Base-by-base conservation (phyloP, 2,888 invertebrate species). In the Meloe dianella region DNA sequence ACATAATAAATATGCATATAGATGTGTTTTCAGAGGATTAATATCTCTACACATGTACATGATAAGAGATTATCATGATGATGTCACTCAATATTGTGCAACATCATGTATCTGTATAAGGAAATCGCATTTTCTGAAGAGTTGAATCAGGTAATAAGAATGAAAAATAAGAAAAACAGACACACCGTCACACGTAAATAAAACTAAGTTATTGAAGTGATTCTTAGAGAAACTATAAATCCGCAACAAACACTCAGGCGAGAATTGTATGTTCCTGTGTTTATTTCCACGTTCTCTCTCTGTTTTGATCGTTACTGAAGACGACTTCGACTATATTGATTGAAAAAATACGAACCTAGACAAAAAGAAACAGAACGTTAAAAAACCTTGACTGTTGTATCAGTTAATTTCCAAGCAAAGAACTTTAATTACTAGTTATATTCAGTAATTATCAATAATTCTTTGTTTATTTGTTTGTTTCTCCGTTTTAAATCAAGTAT, bases 151-250 rank as follows among this genome's bases (percentile, higher is more conserved):
- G 54, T 24, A 54, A 54, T 24, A 24, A 54, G 24, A 10, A 51
- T 1, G 10, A 54, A 5, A 24, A 54, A 14, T 12, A 54, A 54
- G 22, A 54, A 54, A 54, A 5, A 5, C 3, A 5, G n/a, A 41
- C 5, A 65, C 24, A 61, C 61, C 35, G 38, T 60, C 30, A 41
- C 61, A 61, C 51, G 41, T 47, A 63, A 66, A 66, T 63, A 66
- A 63, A 63, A 66, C 61, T 41, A 62, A 30, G 65, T 41, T 57
- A 57, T 66, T 54, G 60, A 63, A 63, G 60, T 66, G 66, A 60
- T 66, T 66, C 66, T 66, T 59, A n/a, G 66, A 66, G 66, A 59
- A 66, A 62, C 63, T 47, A 63, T 66, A 66, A 66, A 66, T 66
- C 63, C 63, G 24, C 66, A 30, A 51, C 66, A 66, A 66, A 63